These are phyloP conservation scores for Characodon lateralis DNA, from an alignment of 2,797 vertebrate species.

Conservation along the genomic window DNA sequence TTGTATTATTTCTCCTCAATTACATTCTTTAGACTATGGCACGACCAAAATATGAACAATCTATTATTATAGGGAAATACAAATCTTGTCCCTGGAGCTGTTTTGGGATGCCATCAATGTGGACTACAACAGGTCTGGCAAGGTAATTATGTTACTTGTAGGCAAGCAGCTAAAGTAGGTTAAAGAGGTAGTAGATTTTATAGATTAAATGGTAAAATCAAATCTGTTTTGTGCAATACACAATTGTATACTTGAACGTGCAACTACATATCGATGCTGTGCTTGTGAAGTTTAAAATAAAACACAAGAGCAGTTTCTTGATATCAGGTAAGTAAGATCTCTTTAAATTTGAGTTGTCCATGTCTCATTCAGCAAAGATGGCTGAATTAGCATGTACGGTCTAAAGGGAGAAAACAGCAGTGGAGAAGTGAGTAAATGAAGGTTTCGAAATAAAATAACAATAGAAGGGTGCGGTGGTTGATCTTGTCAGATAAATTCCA, in stretches of 20 bases:
- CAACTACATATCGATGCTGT: neutral
- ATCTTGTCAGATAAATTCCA: neutral
- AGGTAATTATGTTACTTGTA: neutral
- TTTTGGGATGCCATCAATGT: neutral
- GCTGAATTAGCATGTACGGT: conserved; percentile 34
- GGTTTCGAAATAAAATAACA: neutral
- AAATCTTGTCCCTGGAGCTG: too few species aligned
- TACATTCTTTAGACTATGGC: too few species aligned
- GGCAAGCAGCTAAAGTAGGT: neutral
- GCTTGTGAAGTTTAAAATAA: conserved; percentile 39
- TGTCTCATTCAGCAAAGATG: conserved; percentile 28
- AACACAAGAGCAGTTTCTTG: conserved; percentile 30
- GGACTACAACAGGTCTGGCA: neutral
- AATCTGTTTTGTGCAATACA: conserved; percentile 9
- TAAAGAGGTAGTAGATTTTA: neutral
- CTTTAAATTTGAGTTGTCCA: conserved; percentile 15
- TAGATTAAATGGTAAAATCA: neutral
- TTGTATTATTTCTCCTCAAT: too few species aligned
- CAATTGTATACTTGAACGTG: conserved; percentile 37
- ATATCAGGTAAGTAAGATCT: neutral
- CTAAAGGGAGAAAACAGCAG: conserved; percentile 16
- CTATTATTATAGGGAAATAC: too few species aligned
- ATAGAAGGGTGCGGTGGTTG: neutral
- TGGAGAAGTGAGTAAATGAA: conserved; percentile 22
- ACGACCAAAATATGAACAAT: too few species aligned